These are phyloP conservation scores for Tachycineta bicolor DNA, from an alignment of 2,113 vertebrate genomes.

Conservation along the genomic window DNA sequence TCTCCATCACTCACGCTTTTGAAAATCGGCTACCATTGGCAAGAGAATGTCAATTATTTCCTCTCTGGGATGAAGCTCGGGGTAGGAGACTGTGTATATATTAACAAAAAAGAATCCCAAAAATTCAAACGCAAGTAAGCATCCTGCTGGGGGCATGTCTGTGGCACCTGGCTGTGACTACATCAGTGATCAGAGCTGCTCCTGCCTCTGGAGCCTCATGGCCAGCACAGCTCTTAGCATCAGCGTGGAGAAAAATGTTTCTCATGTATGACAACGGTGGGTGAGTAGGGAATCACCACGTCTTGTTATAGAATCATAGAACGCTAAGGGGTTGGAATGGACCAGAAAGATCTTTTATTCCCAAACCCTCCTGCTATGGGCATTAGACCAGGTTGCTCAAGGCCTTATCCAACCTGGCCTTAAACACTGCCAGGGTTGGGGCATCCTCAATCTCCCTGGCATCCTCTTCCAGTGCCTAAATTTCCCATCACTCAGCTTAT, in stretches of 20 bases:
- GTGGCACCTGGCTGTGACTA: not conserved
- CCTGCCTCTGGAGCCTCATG: not conserved
- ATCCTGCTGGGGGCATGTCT: not conserved
- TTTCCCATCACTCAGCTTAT: not conserved
- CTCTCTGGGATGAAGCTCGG: not conserved
- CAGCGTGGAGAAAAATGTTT: not conserved
- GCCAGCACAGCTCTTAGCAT: not conserved
- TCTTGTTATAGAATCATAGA: not conserved
- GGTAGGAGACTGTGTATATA: not conserved
- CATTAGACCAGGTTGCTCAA: not conserved
- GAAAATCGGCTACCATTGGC: not conserved
- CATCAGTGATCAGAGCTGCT: not conserved
- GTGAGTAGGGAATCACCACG: not conserved
- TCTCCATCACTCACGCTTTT: not conserved
- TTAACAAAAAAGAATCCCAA: not conserved
- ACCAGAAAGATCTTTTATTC: too few species aligned
- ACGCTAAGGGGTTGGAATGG: not conserved
- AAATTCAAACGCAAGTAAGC: not conserved
- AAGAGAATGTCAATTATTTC: constrained; percentile 40
- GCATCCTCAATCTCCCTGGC: not conserved
- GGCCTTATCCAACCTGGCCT: not conserved
- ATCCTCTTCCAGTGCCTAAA: not conserved
- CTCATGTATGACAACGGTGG: not conserved
- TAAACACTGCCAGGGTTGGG: not conserved
- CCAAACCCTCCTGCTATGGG: accelerated